These are phyloP conservation scores for Mystacornis crossleyi DNA, from an alignment of 2,113 vertebrate species.

Conservation along the genomic window DNA sequence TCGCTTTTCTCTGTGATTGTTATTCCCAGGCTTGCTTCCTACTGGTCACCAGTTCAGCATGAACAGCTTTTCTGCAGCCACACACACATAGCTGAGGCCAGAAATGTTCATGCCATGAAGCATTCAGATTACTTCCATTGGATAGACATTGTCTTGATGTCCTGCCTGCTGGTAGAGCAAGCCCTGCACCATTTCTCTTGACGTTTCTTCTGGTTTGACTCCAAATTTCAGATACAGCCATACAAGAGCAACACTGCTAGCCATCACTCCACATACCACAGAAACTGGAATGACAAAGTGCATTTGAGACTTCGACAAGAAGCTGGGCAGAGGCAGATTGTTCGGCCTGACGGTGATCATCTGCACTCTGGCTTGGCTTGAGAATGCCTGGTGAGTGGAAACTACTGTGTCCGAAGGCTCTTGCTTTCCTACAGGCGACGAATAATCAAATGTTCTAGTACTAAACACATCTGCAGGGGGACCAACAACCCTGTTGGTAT, in stretches of 20 bases:
- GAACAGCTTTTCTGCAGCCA: not conserved
- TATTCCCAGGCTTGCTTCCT: not conserved
- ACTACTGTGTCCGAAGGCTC: not conserved
- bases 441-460: not conserved
- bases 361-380: not conserved
- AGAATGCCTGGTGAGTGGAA: not conserved
- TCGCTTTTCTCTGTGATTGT: not conserved
- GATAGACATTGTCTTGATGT: not conserved
- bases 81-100: not conserved
- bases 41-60: not conserved
- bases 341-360: not conserved
- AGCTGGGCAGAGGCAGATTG: not conserved
- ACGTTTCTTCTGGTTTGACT: not conserved
- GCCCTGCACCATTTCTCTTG: slow-evolving; percentile 13
- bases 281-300: not conserved
- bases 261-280: not conserved
- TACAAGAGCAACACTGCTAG: not conserved
- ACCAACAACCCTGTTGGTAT: not conserved
- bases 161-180: not conserved
- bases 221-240: slow-evolving; percentile 4
- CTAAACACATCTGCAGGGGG: not conserved
- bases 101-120: not conserved
- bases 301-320: not conserved
- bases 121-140: slow-evolving; percentile 30
- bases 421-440: not conserved